These are phyloP conservation scores for Diacarnus erythraeanus DNA, from an alignment of 37 sponge, comb jelly and placozoan genomes.

Conservation along the genomic window DNA sequence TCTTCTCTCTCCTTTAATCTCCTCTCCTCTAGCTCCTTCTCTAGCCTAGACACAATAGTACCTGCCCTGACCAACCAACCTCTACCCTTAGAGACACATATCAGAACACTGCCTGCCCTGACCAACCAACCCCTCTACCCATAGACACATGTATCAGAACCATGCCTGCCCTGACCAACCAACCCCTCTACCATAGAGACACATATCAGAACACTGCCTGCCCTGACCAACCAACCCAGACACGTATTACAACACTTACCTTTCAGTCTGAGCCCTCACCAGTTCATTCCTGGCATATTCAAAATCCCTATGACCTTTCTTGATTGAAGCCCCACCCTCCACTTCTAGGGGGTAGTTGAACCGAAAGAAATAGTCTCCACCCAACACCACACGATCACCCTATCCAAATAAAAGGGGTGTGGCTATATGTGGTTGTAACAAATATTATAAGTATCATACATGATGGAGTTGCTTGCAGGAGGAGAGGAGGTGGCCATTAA, in stretches of 20 bases:
- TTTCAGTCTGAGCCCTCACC: conserved; percentile 64
- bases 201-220: too few relatives aligned
- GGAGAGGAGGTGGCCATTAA: conserved; percentile 74
- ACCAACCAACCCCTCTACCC: too few relatives aligned
- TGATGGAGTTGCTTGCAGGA: conserved; percentile 56
- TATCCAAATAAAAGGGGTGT: conserved; percentile 10
- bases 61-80: too few relatives aligned
- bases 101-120: too few relatives aligned
- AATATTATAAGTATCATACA: conserved; percentile 23
- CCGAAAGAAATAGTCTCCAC: conserved; percentile 84
- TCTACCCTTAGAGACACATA: background rate
- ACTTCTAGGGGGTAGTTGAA: conserved; percentile 82
- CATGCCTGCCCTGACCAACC: too few relatives aligned
- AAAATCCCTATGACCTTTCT: conserved; percentile 43
- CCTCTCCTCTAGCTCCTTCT: conserved; percentile 74
- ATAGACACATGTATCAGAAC: background rate
- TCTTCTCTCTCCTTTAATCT: conserved; percentile 62
- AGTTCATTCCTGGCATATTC: conserved; percentile 83
- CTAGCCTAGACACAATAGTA: conserved; percentile 64
- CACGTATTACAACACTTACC: conserved; percentile 28
- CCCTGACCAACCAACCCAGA: too few relatives aligned
- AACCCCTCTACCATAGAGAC: background rate
- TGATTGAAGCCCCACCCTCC: conserved; percentile 15
- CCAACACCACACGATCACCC: conserved; percentile 88
- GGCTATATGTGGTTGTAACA: background rate